A percentile compares a stretch with the other conserved stretches of the same genome.
Evolutionary conservation across 1,140 invertebrate genomes (phyloP).

Genomic region (Subanguina moxae): DNA sequence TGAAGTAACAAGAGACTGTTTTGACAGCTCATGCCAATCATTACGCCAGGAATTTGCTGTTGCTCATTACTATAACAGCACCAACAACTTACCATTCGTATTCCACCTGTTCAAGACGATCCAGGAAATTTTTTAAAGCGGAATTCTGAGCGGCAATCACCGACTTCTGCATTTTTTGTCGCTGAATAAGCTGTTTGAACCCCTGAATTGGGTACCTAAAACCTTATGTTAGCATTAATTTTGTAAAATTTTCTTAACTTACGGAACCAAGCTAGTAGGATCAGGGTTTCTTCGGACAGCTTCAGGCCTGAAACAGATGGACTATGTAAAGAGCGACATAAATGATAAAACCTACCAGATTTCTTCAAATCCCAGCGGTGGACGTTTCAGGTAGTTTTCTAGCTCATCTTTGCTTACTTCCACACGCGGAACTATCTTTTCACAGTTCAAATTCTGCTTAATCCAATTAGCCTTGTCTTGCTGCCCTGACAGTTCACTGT

Average conservation of each 20-base stretch:
- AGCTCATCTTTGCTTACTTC: slow-evolving; percentile 29
- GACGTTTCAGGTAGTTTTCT: slow-evolving; percentile 26
- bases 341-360: slow-evolving; percentile 15
- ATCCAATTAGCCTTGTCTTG: slow-evolving; percentile 15
- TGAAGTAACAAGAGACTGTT: no score
- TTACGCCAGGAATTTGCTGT: no score
- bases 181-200: slow-evolving; percentile 24
- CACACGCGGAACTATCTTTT: slow-evolving; percentile 32
- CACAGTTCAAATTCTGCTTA: slow-evolving; percentile 22
- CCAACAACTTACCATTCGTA: slow-evolving; percentile 6
- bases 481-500: slow-evolving; percentile 25
- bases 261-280: slow-evolving; percentile 30
- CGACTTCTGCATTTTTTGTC: slow-evolving; percentile 34
- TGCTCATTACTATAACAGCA: no score
- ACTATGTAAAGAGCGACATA: background rate
- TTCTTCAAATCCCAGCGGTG: slow-evolving; percentile 31
- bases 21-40: no score
- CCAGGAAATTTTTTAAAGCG: slow-evolving; percentile 12
- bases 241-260: no score
- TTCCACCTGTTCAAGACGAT: slow-evolving; percentile 12
- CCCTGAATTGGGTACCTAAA: slow-evolving; percentile 39
- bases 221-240: no score
- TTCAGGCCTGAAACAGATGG: background rate
- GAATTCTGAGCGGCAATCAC: slow-evolving; percentile 19
- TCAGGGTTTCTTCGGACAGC: slow-evolving; percentile 35